These are phyloP conservation scores for Eudyptes chrysolophus DNA, from an alignment of 2,113 vertebrate species.

Conservation along the genomic window DNA sequence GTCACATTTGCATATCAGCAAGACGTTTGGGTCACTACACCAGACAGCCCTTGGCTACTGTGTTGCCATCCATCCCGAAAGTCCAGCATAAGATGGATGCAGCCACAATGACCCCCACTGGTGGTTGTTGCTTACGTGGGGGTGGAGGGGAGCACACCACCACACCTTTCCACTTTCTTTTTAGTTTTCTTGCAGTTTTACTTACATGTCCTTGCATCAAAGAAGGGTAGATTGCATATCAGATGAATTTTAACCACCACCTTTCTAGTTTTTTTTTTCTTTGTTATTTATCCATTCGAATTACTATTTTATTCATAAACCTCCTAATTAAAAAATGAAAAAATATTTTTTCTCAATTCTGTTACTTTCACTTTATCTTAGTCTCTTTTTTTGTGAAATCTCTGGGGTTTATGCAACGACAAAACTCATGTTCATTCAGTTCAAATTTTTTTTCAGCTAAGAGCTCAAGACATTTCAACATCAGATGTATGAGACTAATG, in stretches of 20 bases:
- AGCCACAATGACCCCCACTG: no score
- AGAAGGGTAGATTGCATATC: not conserved
- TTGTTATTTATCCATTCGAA: not conserved
- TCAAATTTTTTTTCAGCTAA: not conserved
- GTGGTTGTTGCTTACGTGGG: no score
- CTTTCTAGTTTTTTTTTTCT: not conserved
- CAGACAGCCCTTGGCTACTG: no score
- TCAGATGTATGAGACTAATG: not conserved
- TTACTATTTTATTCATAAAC: not conserved
- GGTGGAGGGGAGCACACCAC: no score
- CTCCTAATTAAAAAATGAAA: not conserved
- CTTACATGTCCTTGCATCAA: not conserved
- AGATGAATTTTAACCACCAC: not conserved
- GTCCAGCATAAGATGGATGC: no score
- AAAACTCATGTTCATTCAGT: not conserved
- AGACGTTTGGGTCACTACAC: no score
- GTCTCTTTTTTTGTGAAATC: not conserved
- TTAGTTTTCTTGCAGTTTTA: not conserved
- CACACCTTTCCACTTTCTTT: not conserved
- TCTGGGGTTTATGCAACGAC: accelerated
- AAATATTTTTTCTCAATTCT: not conserved
- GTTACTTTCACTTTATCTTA: not conserved
- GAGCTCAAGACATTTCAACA: not conserved
- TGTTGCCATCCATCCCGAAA: no score
- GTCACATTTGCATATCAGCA: no score